Conservation (phyloP, 2,888 invertebrate genomes). For the Diadegma fenestrale region DNA sequence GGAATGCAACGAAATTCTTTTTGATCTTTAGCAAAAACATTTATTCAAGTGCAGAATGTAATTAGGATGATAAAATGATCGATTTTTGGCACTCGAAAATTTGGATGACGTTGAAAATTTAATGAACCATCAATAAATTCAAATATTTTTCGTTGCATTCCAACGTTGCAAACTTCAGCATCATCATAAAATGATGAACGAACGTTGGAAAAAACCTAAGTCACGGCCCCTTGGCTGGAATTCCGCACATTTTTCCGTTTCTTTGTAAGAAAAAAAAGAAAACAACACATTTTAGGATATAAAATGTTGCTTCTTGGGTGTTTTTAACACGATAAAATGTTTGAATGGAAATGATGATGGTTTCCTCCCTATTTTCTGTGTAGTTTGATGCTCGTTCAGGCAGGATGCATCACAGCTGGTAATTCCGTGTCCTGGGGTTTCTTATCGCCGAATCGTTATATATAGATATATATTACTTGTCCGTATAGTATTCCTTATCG, state of each 20-base stretch:
- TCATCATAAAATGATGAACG: too few species aligned
- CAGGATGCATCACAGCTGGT: slow-evolving; percentile 56
- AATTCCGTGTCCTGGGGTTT: slow-evolving; percentile 47
- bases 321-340: not conserved
- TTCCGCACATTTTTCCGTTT: not conserved
- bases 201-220: too few species aligned
- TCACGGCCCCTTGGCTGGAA: not conserved
- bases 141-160: too few species aligned
- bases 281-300: not conserved
- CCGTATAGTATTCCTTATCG: not conserved
- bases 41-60: too few species aligned
- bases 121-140: too few species aligned
- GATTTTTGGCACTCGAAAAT: too few species aligned
- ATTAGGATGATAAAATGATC: too few species aligned
- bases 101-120: too few species aligned
- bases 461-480: not conserved
- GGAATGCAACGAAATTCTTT: too few species aligned
- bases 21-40: too few species aligned
- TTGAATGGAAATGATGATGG: slow-evolving; percentile 18
- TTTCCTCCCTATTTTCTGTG: slow-evolving; percentile 4
- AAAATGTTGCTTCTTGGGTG: not conserved
- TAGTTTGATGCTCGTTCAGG: not conserved
- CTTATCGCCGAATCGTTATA: slow-evolving; percentile 32
- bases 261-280: not conserved
- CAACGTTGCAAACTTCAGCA: too few species aligned